Conservation (phyloP, 2,113 vertebrate genomes). For the Tringa solitaria region DNA sequence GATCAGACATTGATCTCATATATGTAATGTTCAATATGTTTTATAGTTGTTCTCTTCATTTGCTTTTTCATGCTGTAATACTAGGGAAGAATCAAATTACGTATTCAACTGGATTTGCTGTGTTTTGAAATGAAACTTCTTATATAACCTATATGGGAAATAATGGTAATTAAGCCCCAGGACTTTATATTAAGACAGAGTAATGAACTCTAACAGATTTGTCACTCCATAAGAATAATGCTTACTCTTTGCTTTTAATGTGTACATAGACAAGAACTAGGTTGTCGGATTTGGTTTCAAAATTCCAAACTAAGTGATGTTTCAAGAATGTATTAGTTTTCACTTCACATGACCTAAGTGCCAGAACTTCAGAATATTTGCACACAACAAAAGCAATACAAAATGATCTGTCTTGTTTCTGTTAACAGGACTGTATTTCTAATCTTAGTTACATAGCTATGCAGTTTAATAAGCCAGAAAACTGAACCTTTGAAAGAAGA, state of each 20-base stretch:
- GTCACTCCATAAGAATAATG: neutral
- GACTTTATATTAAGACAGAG: neutral
- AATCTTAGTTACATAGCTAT: neutral
- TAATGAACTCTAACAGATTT: neutral
- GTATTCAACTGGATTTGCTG: neutral
- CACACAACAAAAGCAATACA: neutral
- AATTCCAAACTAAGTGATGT: neutral
- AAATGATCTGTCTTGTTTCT: neutral
- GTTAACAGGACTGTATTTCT: neutral
- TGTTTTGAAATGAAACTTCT: conserved; percentile 13
- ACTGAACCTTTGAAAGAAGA: neutral
- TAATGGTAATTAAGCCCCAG: neutral
- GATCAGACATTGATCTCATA: neutral
- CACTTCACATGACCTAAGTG: neutral
- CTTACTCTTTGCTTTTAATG: neutral
- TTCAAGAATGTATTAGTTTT: neutral
- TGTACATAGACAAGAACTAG: neutral
- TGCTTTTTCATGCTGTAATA: neutral
- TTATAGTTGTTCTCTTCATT: neutral
- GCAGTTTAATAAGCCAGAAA: neutral
- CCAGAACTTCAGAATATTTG: neutral
- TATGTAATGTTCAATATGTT: neutral
- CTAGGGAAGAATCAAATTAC: neutral
- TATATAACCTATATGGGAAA: neutral
- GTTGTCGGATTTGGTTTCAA: neutral